These are phyloP conservation scores for Azemiops feae DNA, from an alignment of 2,113 vertebrate genomes.

Conservation along the genomic window DNA sequence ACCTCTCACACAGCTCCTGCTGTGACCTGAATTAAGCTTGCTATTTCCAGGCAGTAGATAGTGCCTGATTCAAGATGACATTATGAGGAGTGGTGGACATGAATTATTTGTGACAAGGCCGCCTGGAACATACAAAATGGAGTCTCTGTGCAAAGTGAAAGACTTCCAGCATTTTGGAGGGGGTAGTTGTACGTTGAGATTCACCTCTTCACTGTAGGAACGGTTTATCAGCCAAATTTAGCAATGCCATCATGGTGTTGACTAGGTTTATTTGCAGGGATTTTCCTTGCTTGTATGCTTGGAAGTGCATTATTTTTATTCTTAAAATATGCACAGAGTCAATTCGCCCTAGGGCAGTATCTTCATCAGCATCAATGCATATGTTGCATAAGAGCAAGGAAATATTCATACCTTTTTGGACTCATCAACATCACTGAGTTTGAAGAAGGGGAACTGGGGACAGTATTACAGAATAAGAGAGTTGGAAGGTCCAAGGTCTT, in stretches of 20 bases:
- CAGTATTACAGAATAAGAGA: too few species aligned
- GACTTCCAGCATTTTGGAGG: not conserved
- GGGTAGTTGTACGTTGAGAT: not conserved
- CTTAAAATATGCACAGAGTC: not conserved
- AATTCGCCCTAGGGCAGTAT: too few species aligned
- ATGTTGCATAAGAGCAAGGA: not conserved
- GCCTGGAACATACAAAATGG: slow-evolving; percentile 57
- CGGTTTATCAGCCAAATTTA: not conserved
- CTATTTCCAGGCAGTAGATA: slow-evolving; percentile 50
- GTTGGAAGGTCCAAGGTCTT: too few species aligned
- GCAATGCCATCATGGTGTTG: not conserved
- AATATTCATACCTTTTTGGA: not conserved
- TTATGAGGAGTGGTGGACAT: slow-evolving; percentile 58
- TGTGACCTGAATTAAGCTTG: slow-evolving; percentile 60
- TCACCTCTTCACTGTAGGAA: not conserved
- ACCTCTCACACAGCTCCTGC: slow-evolving; percentile 19
- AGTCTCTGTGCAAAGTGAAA: slow-evolving; percentile 34
- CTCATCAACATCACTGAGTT: not conserved
- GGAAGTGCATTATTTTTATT: not conserved
- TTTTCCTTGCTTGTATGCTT: not conserved
- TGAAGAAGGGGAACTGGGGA: not conserved
- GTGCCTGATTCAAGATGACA: slow-evolving; percentile 64
- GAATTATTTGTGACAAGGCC: slow-evolving; percentile 61
- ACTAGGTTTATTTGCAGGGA: not conserved
- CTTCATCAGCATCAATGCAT: not conserved